Conservation (phyloP, 2,797 vertebrate genomes). For the Epinephelus malabaricus region DNA sequence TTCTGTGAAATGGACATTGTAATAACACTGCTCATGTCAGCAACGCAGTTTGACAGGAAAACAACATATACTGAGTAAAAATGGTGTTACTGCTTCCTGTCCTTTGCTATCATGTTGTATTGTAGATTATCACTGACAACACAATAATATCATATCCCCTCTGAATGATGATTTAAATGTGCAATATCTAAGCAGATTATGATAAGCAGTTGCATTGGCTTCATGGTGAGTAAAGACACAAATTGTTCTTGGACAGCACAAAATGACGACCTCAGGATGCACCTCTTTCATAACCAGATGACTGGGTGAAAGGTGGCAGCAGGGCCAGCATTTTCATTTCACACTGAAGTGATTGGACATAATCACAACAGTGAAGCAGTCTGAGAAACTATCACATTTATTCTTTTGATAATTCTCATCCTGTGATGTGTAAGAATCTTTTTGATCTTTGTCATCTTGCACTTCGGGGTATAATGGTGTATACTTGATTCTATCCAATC, state of each 20-base stretch:
- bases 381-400: background rate
- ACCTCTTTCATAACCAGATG: constrained; percentile 22
- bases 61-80: background rate
- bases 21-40: background rate
- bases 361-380: background rate
- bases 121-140: background rate
- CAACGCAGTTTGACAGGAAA: background rate
- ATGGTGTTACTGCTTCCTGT: background rate
- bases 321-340: background rate
- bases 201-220: constrained; percentile 9
- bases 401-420: background rate
- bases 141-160: constrained; percentile 10
- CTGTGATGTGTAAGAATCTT: background rate
- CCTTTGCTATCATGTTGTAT: background rate
- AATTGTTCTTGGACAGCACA: constrained; percentile 12
- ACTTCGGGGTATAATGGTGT: background rate
- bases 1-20: too few species aligned
- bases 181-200: constrained; percentile 44
- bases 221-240: constrained; percentile 27
- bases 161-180: constrained; percentile 16
- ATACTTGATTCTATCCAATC: background rate
- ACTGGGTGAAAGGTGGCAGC: constrained; percentile 9
- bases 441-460: too few species aligned
- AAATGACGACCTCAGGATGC: constrained; percentile 7
- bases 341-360: background rate